Conservation (phyloP, 53 echinoderm and acorn worm genomes). For the Paracentrotus lividus region DNA sequence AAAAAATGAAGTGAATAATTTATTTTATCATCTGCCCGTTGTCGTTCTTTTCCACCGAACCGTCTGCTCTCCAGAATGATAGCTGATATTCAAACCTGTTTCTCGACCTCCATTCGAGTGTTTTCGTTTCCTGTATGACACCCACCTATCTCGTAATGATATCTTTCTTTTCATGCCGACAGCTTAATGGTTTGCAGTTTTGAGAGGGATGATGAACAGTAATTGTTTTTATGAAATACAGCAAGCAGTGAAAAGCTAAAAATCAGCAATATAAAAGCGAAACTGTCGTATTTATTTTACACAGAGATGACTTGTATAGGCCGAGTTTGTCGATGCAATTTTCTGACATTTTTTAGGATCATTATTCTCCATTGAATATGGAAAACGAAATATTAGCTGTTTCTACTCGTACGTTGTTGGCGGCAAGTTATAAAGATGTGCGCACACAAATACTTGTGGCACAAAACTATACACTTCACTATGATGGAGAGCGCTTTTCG, state of each 20-base stretch:
- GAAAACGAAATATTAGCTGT: too few species aligned
- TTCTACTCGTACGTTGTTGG: too few species aligned
- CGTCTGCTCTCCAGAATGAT: neutral
- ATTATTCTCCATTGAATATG: neutral
- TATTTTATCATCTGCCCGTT: neutral
- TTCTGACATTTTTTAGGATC: neutral
- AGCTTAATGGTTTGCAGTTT: neutral
- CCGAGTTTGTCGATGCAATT: too few species aligned
- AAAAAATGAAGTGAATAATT: neutral
- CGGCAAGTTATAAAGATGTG: too few species aligned
- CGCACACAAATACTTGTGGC: too few species aligned
- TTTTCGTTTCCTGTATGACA: conserved; percentile 22
- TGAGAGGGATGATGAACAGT: neutral
- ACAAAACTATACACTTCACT: too few species aligned
- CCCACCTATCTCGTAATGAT: conserved; percentile 6
- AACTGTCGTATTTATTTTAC: neutral
- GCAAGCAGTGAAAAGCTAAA: neutral
- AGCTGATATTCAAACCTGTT: neutral
- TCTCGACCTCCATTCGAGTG: neutral
- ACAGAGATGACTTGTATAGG: neutral
- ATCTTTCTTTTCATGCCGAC: conserved; percentile 3
- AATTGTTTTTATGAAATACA: neutral
- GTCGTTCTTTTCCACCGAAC: neutral
- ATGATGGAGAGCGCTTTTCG: too few species aligned
- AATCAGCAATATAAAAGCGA: neutral